Base-by-base conservation (phyloP, 2,113 vertebrate genomes). In the Oplegnathus fasciatus region DNA sequence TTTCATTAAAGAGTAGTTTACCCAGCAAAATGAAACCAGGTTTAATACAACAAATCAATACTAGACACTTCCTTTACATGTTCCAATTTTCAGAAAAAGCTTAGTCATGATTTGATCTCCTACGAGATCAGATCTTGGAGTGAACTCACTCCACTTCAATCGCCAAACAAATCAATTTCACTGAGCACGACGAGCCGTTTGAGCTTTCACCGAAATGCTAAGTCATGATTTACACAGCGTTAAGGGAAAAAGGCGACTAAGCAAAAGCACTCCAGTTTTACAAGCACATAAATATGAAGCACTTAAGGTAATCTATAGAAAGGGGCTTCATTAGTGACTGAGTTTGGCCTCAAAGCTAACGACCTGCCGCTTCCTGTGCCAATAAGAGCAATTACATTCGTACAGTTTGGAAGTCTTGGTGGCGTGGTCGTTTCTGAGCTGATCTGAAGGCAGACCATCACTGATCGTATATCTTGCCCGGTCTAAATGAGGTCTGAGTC, bases 251-350 rank as follows among this genome's bases (percentile, higher is more conserved):
- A n/a, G 2, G 34, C 2, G 37, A 67, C 17, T 28, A n/a, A 70
- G 58, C 70, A 54, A 44, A 78, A 42, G 0, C 30, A 34, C 26
- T 78, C 1, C 5, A 3, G 32, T 42, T 75, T 82, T 50, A 78
- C 82, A 46, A 1, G 18, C 28, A 66, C 44, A 69, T 71, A 28
- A 74, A 85, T 66, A 62, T 62, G 46, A 77, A 40, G 66, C 75
- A 68, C 82, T 83, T 75, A 37, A 48, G 2, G 54, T 6, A 18
- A 80, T 85, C 52, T 46, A 55, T 6, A 66, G 17, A 61, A 37
- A 3, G 42, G 46, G 28, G 28, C 75, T 80, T 82, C 42, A 74
- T 90, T 64, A 74, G 60, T 3, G 67, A 67, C 6, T 2, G 5
- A 73, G 28, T 5, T 3, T 1, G 0, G 52, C 42, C 46, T 24